These are phyloP conservation scores for Pelochelys cantorii DNA, from an alignment of 2,797 vertebrate species.

Conservation along the genomic window DNA sequence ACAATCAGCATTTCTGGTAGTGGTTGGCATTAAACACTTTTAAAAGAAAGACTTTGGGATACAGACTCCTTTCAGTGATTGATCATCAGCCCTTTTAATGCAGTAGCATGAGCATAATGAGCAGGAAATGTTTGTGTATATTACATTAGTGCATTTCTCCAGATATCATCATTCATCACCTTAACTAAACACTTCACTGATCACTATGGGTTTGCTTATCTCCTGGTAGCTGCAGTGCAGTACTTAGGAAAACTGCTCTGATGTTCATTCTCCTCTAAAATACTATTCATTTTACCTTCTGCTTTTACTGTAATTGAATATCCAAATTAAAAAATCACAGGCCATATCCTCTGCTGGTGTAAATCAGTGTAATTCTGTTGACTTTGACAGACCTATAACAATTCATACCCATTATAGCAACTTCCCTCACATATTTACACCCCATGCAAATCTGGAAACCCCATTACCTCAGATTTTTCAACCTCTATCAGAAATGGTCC, in stretches of 20 bases:
- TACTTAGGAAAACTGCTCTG: accelerated
- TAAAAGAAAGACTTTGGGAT: neutral
- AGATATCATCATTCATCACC: neutral
- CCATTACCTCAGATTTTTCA: neutral
- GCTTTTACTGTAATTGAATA: neutral
- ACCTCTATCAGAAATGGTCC: neutral
- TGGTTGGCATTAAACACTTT: neutral
- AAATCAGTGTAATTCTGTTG: neutral
- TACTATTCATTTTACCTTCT: neutral
- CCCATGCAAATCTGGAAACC: accelerated
- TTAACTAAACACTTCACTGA: neutral
- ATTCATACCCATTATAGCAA: neutral
- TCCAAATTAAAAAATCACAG: neutral
- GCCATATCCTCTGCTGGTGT: neutral
- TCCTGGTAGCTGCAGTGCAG: neutral
- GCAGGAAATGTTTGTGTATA: neutral
- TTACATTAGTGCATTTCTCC: neutral
- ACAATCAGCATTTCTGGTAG: neutral
- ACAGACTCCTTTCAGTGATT: neutral
- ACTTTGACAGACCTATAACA: accelerated
- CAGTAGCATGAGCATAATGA: neutral
- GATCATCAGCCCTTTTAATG: neutral
- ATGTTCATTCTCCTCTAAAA: neutral
- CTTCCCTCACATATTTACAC: neutral
- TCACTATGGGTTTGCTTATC: neutral